phyloP scores from a whole-genome alignment of 2,888 invertebrate species.

The Andrena praecox region DNA sequence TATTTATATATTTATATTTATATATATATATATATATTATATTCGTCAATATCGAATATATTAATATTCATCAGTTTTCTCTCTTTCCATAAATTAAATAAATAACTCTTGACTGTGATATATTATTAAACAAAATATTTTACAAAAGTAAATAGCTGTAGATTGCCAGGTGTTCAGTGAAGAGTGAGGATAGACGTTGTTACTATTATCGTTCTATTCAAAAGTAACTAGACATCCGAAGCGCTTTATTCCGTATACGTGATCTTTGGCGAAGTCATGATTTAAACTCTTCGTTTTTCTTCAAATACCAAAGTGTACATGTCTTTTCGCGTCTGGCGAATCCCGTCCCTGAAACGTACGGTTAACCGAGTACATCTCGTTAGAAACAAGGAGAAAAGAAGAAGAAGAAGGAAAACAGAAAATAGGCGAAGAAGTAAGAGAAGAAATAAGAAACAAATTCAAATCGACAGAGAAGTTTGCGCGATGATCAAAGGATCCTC shows the following conservation, averaged over 20 bases:
- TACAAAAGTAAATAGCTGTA: slow-evolving; percentile 82
- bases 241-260: slow-evolving; percentile 52
- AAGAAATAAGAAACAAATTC: neutral
- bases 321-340: slow-evolving; percentile 26
- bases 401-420: neutral
- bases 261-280: slow-evolving; percentile 70
- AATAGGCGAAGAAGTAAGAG: neutral
- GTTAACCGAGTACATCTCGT: slow-evolving; percentile 2
- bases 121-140: slow-evolving; percentile 82
- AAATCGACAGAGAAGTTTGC: slow-evolving; percentile 21
- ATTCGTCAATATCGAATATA: slow-evolving; percentile 81
- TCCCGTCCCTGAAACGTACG: slow-evolving; percentile 10
- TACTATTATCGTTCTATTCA: slow-evolving; percentile 68
- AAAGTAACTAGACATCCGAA: slow-evolving; percentile 77
- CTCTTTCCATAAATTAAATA: slow-evolving; percentile 83
- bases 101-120: slow-evolving; percentile 80
- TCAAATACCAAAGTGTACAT: slow-evolving; percentile 33
- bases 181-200: slow-evolving; percentile 66
- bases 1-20: slow-evolving; percentile 37
- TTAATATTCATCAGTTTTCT: slow-evolving; percentile 79
- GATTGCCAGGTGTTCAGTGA: slow-evolving; percentile 72
- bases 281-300: slow-evolving; percentile 47
- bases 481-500: neutral
- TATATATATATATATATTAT: slow-evolving; percentile 70
- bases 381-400: neutral